These are phyloP conservation scores for Synaphobranchus kaupii DNA, from an alignment of 2,797 vertebrate genomes.

Conservation along the genomic window DNA sequence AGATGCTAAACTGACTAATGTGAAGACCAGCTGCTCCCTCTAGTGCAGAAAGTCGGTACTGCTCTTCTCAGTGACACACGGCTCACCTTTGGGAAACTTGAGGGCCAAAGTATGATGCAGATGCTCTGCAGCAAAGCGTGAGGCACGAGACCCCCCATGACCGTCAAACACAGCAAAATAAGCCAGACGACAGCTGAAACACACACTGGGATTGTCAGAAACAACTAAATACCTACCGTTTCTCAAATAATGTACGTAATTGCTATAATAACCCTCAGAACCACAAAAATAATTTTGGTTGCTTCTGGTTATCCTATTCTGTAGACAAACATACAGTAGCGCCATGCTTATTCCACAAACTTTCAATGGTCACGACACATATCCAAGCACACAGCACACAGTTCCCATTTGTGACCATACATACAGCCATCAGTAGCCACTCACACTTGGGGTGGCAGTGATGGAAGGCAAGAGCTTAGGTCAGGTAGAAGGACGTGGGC, in stretches of 20 bases:
- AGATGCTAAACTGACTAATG: background rate
- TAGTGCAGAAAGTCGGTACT: background rate
- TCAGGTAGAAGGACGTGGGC: conserved; percentile 87
- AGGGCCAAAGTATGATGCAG: conserved; percentile 85
- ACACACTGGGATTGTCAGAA: background rate
- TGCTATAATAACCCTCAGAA: background rate
- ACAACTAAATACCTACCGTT: background rate
- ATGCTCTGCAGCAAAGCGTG: conserved; percentile 88
- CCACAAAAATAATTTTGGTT: background rate
- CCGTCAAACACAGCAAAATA: conserved; percentile 96
- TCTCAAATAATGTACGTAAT: background rate
- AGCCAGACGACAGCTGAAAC: conserved; percentile 77
- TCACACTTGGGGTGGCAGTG: conserved; percentile 80
- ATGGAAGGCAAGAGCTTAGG: conserved; percentile 70
- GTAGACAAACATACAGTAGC: background rate
- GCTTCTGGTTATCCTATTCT: background rate
- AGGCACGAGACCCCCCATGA: conserved; percentile 88
- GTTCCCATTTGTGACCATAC: background rate
- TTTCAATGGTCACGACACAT: background rate
- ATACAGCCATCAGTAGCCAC: conserved; percentile 46
- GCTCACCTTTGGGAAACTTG: conserved; percentile 88
- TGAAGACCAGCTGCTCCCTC: background rate
- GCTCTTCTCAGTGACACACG: background rate
- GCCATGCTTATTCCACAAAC: background rate
- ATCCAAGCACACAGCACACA: background rate